Conservation (phyloP, 2,888 invertebrate species). For the Candidula unifasciata region DNA sequence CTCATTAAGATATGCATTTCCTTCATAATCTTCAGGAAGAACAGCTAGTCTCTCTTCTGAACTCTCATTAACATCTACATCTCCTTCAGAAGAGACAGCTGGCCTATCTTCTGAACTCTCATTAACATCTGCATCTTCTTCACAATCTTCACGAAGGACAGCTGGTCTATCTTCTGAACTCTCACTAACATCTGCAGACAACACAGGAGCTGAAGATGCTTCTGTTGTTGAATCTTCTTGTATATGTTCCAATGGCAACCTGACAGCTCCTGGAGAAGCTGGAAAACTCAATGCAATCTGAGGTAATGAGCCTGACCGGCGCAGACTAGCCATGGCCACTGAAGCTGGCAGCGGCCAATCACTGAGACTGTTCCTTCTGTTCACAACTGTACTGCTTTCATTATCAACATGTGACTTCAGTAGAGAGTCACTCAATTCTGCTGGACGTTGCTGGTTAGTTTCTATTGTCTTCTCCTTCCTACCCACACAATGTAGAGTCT, state of each 20-base stretch:
- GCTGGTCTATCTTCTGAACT: too few species aligned
- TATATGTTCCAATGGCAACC: background rate
- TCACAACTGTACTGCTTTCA: background rate
- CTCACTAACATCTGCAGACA: too few species aligned
- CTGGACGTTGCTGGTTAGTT: background rate
- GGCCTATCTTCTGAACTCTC: too few species aligned
- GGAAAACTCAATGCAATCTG: too few species aligned
- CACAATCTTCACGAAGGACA: too few species aligned
- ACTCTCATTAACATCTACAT: too few species aligned
- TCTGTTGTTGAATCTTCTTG: background rate
- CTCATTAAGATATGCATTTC: background rate
- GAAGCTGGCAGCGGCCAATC: background rate
- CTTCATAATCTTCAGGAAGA: too few species aligned
- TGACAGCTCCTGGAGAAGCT: background rate
- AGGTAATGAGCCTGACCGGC: constrained; percentile 23
- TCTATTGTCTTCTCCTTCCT: too few species aligned
- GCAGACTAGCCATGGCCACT: background rate
- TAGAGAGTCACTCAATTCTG: background rate
- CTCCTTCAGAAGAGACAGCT: too few species aligned
- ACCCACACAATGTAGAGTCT: background rate
- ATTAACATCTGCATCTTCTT: too few species aligned
- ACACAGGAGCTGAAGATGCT: background rate
- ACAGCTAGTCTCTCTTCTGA: too few species aligned
- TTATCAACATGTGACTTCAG: background rate
- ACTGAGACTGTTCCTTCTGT: constrained; percentile 1